Conservation (phyloP, 2,888 invertebrate species). For the Dorcus parallelipipedus region DNA sequence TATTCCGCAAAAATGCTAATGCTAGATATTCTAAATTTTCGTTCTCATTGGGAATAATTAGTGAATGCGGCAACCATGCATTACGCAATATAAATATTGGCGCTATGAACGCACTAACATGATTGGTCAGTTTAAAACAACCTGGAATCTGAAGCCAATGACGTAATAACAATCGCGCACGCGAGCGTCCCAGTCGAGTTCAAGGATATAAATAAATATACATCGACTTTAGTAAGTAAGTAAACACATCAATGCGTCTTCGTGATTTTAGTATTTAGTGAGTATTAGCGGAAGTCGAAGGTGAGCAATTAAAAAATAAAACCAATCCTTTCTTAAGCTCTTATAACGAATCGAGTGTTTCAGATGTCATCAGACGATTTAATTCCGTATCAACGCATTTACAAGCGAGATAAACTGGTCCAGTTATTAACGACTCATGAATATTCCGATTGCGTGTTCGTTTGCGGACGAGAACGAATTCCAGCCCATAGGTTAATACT, state of each 20-base stretch:
- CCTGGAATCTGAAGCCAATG: constrained; percentile 9
- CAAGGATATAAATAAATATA: constrained; percentile 32
- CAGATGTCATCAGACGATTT: constrained; percentile 21
- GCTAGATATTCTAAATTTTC: too few species aligned
- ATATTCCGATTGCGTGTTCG: constrained; percentile 57
- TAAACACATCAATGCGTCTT: constrained; percentile 1
- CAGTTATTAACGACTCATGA: constrained; percentile 24
- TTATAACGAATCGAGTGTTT: constrained; percentile 9
- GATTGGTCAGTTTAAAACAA: not conserved
- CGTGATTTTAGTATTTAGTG: not conserved
- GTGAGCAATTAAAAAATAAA: not conserved
- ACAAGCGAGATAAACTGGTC: constrained; percentile 21
- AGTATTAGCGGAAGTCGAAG: not conserved
- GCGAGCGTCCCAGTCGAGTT: constrained; percentile 35
- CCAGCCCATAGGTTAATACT: constrained; percentile 61
- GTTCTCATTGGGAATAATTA: too few species aligned
- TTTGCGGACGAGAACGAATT: constrained; percentile 52
- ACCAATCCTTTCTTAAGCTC: not conserved
- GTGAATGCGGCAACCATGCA: too few species aligned
- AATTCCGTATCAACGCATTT: constrained; percentile 8
- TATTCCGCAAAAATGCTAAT: too few species aligned
- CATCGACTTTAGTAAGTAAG: constrained; percentile 21
- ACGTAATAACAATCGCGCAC: constrained; percentile 22
- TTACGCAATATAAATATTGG: too few species aligned
- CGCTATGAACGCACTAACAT: not conserved